A percentile compares a stretch with the other conserved stretches of the same genome.
phyloP scores from a whole-genome alignment of 2,888 invertebrate genomes.

The Aphidoletes aphidimyza region DNA sequence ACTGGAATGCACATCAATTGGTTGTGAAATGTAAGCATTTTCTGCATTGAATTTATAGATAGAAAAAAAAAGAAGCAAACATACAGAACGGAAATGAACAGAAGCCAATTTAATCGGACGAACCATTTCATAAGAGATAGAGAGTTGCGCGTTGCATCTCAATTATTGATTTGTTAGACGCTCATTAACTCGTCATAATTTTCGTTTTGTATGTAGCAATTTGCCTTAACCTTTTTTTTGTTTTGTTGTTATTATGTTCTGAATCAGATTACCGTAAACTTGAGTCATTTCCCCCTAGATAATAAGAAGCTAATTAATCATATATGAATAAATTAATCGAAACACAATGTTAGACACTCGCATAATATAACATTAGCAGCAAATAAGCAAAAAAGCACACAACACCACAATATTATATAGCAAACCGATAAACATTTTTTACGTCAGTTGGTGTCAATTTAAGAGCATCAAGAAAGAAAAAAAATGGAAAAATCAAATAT shows the following conservation, averaged over 20 bases:
- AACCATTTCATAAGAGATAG: neutral
- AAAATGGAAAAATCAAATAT: too few relatives aligned
- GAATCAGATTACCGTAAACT: neutral
- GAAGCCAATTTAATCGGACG: neutral
- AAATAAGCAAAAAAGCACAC: too few relatives aligned
- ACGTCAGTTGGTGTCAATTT: too few relatives aligned
- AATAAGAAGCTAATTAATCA: neutral
- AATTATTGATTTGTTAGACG: neutral
- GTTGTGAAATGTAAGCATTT: too few relatives aligned
- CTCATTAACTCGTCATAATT: neutral
- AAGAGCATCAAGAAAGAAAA: too few relatives aligned
- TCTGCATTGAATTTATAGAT: too few relatives aligned
- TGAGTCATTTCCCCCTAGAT: neutral
- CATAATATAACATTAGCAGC: neutral
- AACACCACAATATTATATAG: too few relatives aligned
- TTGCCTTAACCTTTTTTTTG: neutral
- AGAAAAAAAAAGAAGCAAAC: too few relatives aligned
- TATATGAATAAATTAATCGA: neutral
- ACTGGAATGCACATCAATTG: too few relatives aligned
- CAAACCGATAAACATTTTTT: too few relatives aligned
- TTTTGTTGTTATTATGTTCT: neutral
- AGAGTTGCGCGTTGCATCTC: neutral
- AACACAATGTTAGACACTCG: neutral
- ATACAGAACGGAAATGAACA: too few relatives aligned
- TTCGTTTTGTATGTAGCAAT: neutral